Conservation (phyloP, 2,797 vertebrate genomes). For the Alfaro cultratus region DNA sequence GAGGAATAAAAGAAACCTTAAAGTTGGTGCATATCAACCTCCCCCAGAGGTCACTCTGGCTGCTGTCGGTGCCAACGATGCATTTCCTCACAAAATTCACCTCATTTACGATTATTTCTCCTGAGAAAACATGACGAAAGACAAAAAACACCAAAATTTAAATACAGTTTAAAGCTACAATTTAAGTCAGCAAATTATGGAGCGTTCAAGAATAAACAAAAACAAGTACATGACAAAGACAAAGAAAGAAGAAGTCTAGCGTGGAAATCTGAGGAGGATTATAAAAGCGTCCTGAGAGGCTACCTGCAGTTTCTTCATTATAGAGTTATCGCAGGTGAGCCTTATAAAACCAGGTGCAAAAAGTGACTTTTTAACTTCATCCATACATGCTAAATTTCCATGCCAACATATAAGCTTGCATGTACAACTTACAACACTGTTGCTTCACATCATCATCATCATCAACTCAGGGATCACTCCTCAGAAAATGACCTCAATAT, state of each 20-base stretch:
- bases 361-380: no score
- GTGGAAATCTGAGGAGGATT: no score
- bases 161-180: not conserved
- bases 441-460: no score
- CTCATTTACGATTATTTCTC: constrained; percentile 98
- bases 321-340: no score
- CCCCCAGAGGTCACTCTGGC: constrained; percentile 94
- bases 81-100: constrained; percentile 98
- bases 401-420: no score
- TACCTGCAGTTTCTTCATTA: no score
- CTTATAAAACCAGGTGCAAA: no score
- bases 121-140: constrained; percentile 73
- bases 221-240: not conserved
- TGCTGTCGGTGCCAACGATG: constrained; percentile 90
- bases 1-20: constrained; percentile 96
- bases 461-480: no score
- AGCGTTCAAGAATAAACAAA: not conserved
- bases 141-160: not conserved
- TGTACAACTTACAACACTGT: no score
- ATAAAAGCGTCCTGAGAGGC: no score
- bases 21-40: constrained; percentile 98
- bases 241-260: not conserved
- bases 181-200: not conserved
- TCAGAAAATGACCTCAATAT: no score
- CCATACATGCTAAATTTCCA: no score